phyloP scores from a whole-genome alignment of 2,797 vertebrate genomes.

The Gallinago nigripennis region DNA sequence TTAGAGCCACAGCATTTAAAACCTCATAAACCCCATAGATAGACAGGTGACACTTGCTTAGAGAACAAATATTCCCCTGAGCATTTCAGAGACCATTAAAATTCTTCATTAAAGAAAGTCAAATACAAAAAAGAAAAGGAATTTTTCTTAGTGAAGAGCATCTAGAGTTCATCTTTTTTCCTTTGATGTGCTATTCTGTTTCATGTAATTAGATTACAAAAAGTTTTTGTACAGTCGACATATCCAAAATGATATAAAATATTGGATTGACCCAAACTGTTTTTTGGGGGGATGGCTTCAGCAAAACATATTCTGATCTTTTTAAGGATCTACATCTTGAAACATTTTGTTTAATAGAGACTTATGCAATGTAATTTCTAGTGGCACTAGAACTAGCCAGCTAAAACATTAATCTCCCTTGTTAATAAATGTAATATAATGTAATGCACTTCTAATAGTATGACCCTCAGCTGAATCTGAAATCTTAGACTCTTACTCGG shows the following conservation, averaged over 20 bases:
- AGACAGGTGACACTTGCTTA: background rate
- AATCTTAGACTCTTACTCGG: background rate
- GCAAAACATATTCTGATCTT: background rate
- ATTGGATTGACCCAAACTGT: background rate
- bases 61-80: background rate
- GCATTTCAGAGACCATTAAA: background rate
- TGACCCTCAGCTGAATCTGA: background rate
- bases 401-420: background rate
- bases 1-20: background rate
- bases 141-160: background rate
- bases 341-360: background rate
- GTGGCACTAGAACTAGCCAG: background rate
- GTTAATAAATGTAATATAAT: background rate
- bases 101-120: background rate
- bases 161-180: background rate
- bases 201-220: background rate
- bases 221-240: background rate
- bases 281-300: background rate
- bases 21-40: background rate
- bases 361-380: background rate
- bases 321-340: conserved; percentile 6
- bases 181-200: background rate
- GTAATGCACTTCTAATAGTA: background rate
- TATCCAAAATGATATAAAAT: background rate
- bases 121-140: background rate